Percentiles rank a stretch among this genome's conserved stretches.
phyloP scores from a whole-genome alignment of 2,113 vertebrate genomes.

The Hystrix cristata region DNA sequence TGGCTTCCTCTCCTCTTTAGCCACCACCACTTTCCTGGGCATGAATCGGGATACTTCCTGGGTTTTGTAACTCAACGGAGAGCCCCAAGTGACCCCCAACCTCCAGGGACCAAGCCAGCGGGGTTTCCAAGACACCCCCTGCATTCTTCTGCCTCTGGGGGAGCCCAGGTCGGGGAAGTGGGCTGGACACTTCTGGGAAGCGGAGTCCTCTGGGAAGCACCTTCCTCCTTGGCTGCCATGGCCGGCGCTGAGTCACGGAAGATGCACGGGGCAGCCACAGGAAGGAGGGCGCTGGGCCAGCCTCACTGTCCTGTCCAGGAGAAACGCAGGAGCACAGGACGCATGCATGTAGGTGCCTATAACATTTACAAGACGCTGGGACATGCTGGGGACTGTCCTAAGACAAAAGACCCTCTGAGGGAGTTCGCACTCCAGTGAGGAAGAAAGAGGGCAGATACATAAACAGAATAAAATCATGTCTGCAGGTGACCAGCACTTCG shows the following conservation, averaged over 20 bases:
- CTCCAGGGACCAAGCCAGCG: neutral
- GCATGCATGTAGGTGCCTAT: neutral
- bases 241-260: conserved; percentile 31
- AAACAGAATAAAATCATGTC: neutral
- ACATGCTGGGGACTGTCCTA: neutral
- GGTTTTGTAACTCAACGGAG: neutral
- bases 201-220: neutral
- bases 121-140: conserved; percentile 64
- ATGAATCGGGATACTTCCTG: neutral
- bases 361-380: neutral
- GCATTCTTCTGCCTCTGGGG: conserved; percentile 12
- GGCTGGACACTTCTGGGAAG: conserved; percentile 51
- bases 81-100: neutral
- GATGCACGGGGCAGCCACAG: neutral
- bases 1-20: neutral
- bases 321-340: neutral
- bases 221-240: neutral
- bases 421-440: neutral
- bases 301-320: neutral
- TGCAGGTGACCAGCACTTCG: rapidly evolving
- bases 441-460: neutral
- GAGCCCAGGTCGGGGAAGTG: conserved; percentile 11
- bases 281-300: neutral
- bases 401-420: rapidly evolving
- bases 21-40: neutral